A percentile compares a stretch with the other conserved stretches of the same genome.
These are phyloP conservation scores for Trypoxylus dichotomus DNA, from an alignment of 1,140 invertebrate genomes.

Conservation along the genomic window DNA sequence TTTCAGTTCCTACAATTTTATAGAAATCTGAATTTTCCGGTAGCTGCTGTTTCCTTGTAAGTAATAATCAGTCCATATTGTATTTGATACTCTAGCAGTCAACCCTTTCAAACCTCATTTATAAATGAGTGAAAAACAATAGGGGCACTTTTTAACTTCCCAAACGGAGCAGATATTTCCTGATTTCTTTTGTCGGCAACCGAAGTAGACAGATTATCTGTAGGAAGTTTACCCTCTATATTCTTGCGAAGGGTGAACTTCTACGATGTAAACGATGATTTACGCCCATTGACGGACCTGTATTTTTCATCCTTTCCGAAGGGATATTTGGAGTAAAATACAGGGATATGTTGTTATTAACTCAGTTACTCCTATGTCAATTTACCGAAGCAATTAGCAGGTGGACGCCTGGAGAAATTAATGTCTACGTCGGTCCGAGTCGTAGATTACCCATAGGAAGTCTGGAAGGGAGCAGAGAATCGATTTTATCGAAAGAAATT, in stretches of 20 bases:
- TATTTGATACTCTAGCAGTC: not conserved
- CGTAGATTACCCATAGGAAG: not conserved
- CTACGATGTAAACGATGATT: not conserved
- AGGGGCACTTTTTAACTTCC: not conserved
- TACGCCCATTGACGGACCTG: not conserved
- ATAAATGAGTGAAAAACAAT: not conserved
- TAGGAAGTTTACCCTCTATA: not conserved
- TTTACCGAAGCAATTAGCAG: not conserved
- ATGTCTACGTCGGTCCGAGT: not conserved
- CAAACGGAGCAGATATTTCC: not conserved
- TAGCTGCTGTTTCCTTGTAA: too few species aligned
- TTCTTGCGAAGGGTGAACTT: not conserved
- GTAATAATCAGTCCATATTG: not conserved
- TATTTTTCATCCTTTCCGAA: not conserved
- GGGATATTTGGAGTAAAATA: not conserved
- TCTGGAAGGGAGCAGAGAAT: not conserved
- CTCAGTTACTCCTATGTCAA: not conserved
- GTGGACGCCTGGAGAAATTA: not conserved
- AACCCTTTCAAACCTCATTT: not conserved
- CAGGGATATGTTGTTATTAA: not conserved
- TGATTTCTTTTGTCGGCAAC: not conserved
- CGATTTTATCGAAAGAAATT: not conserved
- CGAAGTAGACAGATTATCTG: not conserved
- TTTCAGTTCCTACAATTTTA: too few species aligned
- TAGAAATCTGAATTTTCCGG: too few species aligned